Evolutionary conservation across 1,140 invertebrate genomes (phyloP).

Genomic region (Sminthurides bifidus): DNA sequence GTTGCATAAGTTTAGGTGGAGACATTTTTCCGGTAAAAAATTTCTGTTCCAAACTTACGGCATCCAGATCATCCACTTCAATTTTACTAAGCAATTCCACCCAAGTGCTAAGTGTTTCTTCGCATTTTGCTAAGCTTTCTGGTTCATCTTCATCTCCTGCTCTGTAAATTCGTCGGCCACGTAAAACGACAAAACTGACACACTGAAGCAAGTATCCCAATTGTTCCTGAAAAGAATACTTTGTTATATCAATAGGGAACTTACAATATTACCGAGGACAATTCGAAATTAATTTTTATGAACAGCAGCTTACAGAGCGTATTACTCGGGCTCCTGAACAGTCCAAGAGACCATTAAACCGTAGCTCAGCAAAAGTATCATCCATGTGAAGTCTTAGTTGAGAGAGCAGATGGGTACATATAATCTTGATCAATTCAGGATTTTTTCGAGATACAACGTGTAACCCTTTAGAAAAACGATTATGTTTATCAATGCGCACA

Average conservation of each 20-base stretch:
- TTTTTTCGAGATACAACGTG: constrained; percentile 14
- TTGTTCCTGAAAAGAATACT: constrained; percentile 18
- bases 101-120: neutral
- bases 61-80: constrained; percentile 2
- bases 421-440: constrained; percentile 12
- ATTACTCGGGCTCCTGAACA: neutral
- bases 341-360: neutral
- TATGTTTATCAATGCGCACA: neutral
- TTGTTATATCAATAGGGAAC: neutral
- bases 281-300: neutral
- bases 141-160: neutral
- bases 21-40: no score
- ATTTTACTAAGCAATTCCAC: neutral
- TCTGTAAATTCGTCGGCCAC: constrained; percentile 1
- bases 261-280: no score
- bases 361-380: neutral
- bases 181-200: neutral
- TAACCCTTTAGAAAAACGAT: constrained; percentile 3
- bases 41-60: neutral
- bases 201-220: constrained; percentile 20
- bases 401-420: constrained; percentile 7
- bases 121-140: neutral
- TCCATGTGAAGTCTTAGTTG: constrained; percentile 11
- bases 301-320: neutral
- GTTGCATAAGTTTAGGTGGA: neutral